Conservation (phyloP, 2,113 vertebrate genomes). For the Barbus barbus region DNA sequence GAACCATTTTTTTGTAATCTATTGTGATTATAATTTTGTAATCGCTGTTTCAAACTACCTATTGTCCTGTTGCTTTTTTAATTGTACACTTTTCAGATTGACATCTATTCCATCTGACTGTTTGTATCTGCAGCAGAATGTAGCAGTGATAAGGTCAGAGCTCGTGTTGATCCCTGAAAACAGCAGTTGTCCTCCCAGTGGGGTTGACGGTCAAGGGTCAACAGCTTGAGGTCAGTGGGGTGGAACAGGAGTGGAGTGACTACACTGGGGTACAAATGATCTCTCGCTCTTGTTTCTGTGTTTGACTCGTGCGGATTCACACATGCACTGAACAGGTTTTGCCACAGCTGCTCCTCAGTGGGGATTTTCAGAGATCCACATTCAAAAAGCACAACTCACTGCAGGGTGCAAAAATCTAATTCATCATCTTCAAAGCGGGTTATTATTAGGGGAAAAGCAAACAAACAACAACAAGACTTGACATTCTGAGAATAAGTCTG, state of each 20-base stretch:
- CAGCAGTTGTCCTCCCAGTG: conserved; percentile 29
- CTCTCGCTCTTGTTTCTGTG: conserved; percentile 21
- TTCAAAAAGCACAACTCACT: conserved; percentile 39
- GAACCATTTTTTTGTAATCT: too few relatives aligned
- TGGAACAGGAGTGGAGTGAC: neutral
- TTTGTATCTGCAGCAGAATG: neutral
- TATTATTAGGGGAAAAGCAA: too few relatives aligned
- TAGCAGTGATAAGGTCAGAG: neutral
- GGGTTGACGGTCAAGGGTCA: conserved; percentile 50
- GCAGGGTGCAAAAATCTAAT: conserved; percentile 50
- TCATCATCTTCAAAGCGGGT: conserved; percentile 13
- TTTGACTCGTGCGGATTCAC: neutral
- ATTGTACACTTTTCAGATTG: neutral
- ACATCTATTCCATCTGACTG: neutral
- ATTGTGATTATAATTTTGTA: too few relatives aligned
- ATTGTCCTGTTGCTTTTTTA: neutral
- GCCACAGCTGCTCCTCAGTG: conserved; percentile 67
- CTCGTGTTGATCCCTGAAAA: conserved; percentile 5
- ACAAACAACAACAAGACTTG: too few relatives aligned
- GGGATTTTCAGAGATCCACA: conserved; percentile 54
- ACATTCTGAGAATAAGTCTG: too few relatives aligned
- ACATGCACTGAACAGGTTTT: conserved; percentile 56
- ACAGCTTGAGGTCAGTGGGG: conserved; percentile 43
- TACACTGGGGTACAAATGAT: conserved; percentile 52
- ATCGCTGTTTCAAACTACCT: too few relatives aligned